Base-by-base conservation (phyloP, 2,113 vertebrate genomes). In the Mustela nigripes region DNA sequence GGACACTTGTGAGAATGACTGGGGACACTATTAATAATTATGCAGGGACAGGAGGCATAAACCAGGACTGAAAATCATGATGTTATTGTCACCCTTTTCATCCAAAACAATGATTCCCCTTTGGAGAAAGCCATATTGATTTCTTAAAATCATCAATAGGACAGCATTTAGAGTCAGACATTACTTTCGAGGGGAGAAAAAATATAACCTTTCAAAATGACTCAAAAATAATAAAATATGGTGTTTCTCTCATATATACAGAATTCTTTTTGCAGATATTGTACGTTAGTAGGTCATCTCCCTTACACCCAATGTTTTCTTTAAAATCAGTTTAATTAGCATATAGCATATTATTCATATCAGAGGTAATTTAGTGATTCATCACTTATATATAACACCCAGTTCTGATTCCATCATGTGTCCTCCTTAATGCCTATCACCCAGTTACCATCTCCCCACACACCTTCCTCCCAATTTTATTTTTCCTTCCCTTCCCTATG, bases 21-120 rank as follows among this genome's bases (percentile, higher is more conserved):
- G 12, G 19, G 19, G 62, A 87, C 18, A 80, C 33, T 65, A 84
- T 80, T 80, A 91, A 89, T 76, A 97, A 94, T 85, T 96, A 89
- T 93, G 7, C 33, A 89, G 16, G 50, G 28, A 84, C n/a, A 60
- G 78, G 19, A 93, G 15, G 22, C 26, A 94, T 87, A 80, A 89
- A 81, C 14, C 22, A 88, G 21, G 4, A 63, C 24, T 50, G 24
- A 0, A 96, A 97, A 91, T 0, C 18, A 60, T 58, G 19, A 28
- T 78, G 16, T 80, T 71, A 81, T 8, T 81, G 22, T 71, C 18
- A 89, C 4, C 3, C 4, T 71, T 94, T 69, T 50, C 26, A 91
- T 80, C 19, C 33, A 89, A 89, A 81, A 84, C 8, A 91, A 84
- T 8, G 4, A 48, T 42, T 91, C 16, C 87, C 2, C 15, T 76